phyloP scores from a whole-genome alignment of 2,888 invertebrate species.

The Globia sparganii region DNA sequence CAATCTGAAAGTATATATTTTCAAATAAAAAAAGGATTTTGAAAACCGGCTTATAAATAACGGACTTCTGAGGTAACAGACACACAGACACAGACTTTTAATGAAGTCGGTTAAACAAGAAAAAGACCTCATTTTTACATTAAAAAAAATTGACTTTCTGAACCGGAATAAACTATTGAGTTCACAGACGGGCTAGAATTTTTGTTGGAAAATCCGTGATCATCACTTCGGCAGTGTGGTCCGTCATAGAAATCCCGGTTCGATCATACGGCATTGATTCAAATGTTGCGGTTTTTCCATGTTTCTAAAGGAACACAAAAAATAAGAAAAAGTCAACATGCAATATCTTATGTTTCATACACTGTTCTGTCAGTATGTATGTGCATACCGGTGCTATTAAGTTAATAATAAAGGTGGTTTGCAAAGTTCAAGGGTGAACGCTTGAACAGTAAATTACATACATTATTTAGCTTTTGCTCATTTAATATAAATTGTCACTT shows the following conservation, averaged over 20 bases:
- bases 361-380: slow-evolving; percentile 8
- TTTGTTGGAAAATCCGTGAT: neutral
- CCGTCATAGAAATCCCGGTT: neutral
- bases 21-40: too few species aligned
- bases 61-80: too few species aligned
- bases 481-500: slow-evolving; percentile 36
- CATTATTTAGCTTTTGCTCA: slow-evolving; percentile 28
- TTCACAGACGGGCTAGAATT: neutral
- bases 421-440: slow-evolving; percentile 59
- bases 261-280: neutral
- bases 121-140: neutral
- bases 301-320: neutral
- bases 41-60: too few species aligned
- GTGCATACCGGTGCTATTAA: slow-evolving; percentile 11
- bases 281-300: slow-evolving; percentile 11
- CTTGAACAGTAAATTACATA: slow-evolving; percentile 51
- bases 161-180: neutral
- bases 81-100: too few species aligned
- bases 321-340: slow-evolving; percentile 1
- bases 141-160: neutral
- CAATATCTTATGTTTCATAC: slow-evolving; percentile 22
- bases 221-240: neutral
- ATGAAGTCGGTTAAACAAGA: too few species aligned
- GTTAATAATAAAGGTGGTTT: slow-evolving; percentile 33
- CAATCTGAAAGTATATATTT: too few species aligned